Evolutionary conservation across 2,888 invertebrate species (phyloP), one percentile per base, ranked within the genome.

Genomic region (Nomada goodeniana): DNA sequence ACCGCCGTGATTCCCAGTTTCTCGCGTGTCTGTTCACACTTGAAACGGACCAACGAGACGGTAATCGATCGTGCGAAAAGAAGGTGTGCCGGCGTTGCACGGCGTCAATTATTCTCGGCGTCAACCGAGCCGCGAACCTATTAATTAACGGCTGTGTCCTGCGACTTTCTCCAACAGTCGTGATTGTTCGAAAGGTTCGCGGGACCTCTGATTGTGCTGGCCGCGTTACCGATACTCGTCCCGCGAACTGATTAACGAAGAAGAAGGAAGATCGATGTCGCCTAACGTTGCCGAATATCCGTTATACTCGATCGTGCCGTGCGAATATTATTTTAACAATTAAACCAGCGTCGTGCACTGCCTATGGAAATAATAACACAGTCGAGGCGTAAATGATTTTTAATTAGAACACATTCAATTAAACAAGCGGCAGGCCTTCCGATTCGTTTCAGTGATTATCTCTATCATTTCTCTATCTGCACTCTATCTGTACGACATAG

Each of bases 231-330:
- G 36, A 59, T 71, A 23, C 26, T 75, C 59, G 80, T 67, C 53
- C 64, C 76, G 79, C 55, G 73, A 77, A 87, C 81, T 83, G 85
- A 86, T 87, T 85, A 74, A 57, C 72, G 44, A 15, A 47, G 23
- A 44, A 76, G 53, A 63, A 65, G 70, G 72, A 71, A 67, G 63
- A 47, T n/a, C 20, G 15, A 26, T 26, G 42, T 61, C 71, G 64
- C 29, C 63, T 60, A 61, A 71, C 59, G 7, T 82, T 65, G 60
- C 36, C 60, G 26, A 20, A 23, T 29, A 29, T 57, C 26, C 2
- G 26, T 15, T 15, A 47, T 47, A 11, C 10, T 47, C 13, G 2
- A 15, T 13, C 10, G 7, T 7, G 7, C 36, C 1, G 36, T 36
- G 36, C 36, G 7, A 36, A 36, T 36, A 36, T 36, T 36, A 36